Evolutionary conservation across 2,888 invertebrate genomes (phyloP).

Genomic region (Nematopogon swammerdamellus): DNA sequence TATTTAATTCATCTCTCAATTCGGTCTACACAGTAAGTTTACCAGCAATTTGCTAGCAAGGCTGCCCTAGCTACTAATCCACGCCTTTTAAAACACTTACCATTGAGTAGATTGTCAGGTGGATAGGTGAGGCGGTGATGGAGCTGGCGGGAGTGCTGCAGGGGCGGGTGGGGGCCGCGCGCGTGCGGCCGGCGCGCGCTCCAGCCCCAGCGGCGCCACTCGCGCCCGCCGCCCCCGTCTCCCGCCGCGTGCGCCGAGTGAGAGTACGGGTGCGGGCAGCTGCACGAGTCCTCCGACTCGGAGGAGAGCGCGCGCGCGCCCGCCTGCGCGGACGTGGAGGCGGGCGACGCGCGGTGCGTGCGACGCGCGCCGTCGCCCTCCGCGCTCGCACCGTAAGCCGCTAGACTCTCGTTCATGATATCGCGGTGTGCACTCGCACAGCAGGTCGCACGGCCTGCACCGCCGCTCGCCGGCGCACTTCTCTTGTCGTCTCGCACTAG

Average conservation of each 20-base stretch:
- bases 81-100: slow-evolving; percentile 26
- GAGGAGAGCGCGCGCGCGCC: slow-evolving; percentile 26
- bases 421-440: slow-evolving; percentile 21
- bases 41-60: too few relatives aligned
- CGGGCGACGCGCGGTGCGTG: slow-evolving; percentile 16
- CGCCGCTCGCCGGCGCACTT: slow-evolving; percentile 28
- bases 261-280: slow-evolving; percentile 9
- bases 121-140: slow-evolving; percentile 62
- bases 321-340: slow-evolving; percentile 14
- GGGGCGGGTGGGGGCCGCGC: slow-evolving; percentile 22
- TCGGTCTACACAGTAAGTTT: too few relatives aligned
- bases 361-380: slow-evolving; percentile 11
- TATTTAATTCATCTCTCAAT: too few relatives aligned
- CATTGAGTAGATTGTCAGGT: slow-evolving; percentile 61
- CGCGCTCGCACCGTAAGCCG: too few relatives aligned
- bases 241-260: slow-evolving; percentile 17
- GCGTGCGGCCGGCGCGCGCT: slow-evolving; percentile 19
- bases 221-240: slow-evolving; percentile 15
- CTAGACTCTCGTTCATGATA: too few relatives aligned
- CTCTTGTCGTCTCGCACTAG: slow-evolving; percentile 24
- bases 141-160: slow-evolving; percentile 21
- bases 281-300: slow-evolving; percentile 28
- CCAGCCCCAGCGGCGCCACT: slow-evolving; percentile 8
- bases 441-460: slow-evolving; percentile 32
- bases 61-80: too few relatives aligned